Conservation (phyloP, 1,140 invertebrate genomes). For the Drosophila tsacasi region DNA sequence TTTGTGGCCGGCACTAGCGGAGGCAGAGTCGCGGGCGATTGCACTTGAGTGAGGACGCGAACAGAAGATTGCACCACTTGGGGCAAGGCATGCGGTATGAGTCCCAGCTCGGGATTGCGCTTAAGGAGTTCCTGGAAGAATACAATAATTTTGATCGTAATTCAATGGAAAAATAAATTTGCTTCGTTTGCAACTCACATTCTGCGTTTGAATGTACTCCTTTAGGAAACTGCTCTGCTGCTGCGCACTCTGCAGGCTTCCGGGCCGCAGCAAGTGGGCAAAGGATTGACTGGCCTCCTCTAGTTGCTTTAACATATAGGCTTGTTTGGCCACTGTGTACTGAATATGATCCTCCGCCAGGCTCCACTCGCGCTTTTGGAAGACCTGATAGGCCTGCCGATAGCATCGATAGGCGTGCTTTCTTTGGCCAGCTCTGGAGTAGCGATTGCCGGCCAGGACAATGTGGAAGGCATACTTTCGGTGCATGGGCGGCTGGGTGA, state of each 20-base stretch:
- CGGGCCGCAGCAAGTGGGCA: slow-evolving; percentile 90
- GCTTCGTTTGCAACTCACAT: slow-evolving; percentile 44
- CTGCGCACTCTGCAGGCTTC: slow-evolving; percentile 90
- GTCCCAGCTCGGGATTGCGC: slow-evolving; percentile 72
- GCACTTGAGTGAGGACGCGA: slow-evolving; percentile 76
- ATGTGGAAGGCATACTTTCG: slow-evolving; percentile 99
- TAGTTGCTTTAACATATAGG: slow-evolving; percentile 91
- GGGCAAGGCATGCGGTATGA: slow-evolving; percentile 74
- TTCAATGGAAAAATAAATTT: not conserved
- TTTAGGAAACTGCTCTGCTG: slow-evolving; percentile 95
- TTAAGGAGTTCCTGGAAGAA: slow-evolving; percentile 66
- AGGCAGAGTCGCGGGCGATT: slow-evolving; percentile 86
- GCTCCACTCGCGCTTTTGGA: slow-evolving; percentile 92
- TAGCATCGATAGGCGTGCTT: slow-evolving; percentile 96
- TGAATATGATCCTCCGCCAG: slow-evolving; percentile 98
- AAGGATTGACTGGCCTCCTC: slow-evolving; percentile 92
- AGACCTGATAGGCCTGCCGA: slow-evolving; percentile 95
- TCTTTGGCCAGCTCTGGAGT: slow-evolving; percentile 95
- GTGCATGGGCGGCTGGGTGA: slow-evolving; percentile 89
- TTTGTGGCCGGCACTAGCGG: slow-evolving; percentile 89
- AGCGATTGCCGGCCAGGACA: slow-evolving; percentile 97
- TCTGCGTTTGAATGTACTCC: slow-evolving; percentile 94
- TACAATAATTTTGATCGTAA: not conserved
- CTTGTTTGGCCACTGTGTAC: slow-evolving; percentile 96
- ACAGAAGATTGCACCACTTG: slow-evolving; percentile 79